Evolutionary conservation across 2,113 vertebrate genomes (phyloP).

Genomic region (Lanius collurio): DNA sequence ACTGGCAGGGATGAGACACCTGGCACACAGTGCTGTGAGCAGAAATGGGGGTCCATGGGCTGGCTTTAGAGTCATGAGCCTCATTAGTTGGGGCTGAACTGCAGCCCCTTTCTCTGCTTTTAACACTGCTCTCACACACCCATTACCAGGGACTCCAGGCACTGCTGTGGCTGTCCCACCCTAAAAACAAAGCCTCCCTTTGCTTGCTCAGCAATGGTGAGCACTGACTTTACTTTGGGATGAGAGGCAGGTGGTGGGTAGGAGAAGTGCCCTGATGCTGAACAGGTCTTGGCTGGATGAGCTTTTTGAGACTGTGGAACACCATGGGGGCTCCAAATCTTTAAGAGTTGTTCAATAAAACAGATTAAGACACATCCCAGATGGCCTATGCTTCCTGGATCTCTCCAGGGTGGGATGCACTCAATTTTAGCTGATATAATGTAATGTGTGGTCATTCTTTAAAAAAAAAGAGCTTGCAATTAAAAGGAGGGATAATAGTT

Average conservation of each 20-base stretch:
- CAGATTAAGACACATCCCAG: background rate
- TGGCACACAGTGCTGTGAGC: rapidly evolving
- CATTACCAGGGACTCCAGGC: background rate
- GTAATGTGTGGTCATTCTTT: background rate
- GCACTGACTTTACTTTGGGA: background rate
- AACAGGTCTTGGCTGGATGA: background rate
- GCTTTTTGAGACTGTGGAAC: background rate
- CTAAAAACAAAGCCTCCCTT: background rate
- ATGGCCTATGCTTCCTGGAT: background rate
- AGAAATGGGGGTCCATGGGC: background rate
- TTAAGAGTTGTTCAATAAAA: background rate
- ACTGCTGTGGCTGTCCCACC: background rate
- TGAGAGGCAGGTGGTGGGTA: background rate
- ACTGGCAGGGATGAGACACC: background rate
- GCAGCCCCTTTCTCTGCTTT: background rate
- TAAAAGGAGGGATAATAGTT: background rate
- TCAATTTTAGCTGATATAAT: background rate
- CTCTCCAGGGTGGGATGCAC: background rate
- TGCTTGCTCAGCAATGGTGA: background rate
- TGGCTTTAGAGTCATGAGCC: background rate
- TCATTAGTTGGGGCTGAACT: background rate
- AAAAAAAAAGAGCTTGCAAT: background rate
- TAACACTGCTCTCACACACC: background rate
- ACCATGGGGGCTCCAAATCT: background rate
- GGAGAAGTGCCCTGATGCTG: background rate